Evolutionary conservation across 2,113 vertebrate species (phyloP).

Genomic region (Theristicus caerulescens): DNA sequence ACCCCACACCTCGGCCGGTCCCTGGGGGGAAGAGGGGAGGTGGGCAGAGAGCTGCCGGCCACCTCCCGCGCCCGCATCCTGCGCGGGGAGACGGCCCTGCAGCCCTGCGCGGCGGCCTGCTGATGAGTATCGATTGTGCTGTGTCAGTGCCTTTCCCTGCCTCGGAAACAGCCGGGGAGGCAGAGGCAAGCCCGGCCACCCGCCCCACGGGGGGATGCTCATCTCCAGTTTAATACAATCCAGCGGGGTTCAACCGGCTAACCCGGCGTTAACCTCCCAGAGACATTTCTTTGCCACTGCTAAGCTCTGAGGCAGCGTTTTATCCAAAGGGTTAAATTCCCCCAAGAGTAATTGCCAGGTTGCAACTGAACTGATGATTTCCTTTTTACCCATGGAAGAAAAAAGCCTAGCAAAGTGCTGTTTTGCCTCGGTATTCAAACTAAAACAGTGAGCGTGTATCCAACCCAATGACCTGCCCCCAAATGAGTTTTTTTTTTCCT

Average conservation of each 20-base stretch:
- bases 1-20: rapidly evolving
- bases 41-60: background rate
- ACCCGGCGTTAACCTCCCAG: rapidly evolving
- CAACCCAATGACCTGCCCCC: background rate
- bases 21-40: background rate
- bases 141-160: background rate
- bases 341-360: background rate
- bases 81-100: background rate
- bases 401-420: background rate
- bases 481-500: background rate
- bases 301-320: background rate
- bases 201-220: rapidly evolving
- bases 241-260: background rate
- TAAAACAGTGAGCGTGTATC: background rate
- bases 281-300: background rate
- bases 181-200: background rate
- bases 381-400: background rate
- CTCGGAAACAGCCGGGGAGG: background rate
- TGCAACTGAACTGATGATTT: background rate
- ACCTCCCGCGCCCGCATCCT: background rate
- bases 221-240: background rate
- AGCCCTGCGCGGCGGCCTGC: background rate
- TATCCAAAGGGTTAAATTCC: background rate
- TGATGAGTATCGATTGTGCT: background rate
- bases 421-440: background rate